A percentile compares a stretch with the other conserved stretches of the same genome.
These are phyloP conservation scores for Pseudococcus longispinus DNA, from an alignment of 2,888 invertebrate species.

Conservation along the genomic window DNA sequence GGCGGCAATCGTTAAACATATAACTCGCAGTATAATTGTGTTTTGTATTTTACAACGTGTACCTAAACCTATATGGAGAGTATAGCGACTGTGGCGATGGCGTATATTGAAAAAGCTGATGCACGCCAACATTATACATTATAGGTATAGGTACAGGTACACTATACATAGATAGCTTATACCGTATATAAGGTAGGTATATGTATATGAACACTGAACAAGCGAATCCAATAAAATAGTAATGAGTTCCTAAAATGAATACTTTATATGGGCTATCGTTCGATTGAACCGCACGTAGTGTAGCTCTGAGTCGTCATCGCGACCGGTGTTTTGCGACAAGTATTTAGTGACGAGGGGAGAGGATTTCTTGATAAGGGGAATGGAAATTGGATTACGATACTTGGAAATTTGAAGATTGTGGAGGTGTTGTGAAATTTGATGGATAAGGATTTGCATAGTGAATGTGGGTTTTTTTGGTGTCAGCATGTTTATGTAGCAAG, in stretches of 20 bases:
- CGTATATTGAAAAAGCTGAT: conserved; percentile 6
- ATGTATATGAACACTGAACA: neutral
- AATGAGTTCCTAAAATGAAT: neutral
- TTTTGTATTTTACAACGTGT: neutral
- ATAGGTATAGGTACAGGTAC: neutral
- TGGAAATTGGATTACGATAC: too few species aligned
- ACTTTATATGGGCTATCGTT: neutral
- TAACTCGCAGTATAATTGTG: neutral
- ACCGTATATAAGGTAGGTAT: neutral
- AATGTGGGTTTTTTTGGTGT: too few species aligned
- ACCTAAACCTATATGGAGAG: neutral
- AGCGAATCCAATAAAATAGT: neutral
- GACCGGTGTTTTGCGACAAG: neutral
- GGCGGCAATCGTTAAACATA: neutral
- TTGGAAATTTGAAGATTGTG: too few species aligned
- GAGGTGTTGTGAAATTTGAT: too few species aligned
- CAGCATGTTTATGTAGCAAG: too few species aligned
- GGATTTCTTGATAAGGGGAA: neutral
- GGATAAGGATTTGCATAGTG: too few species aligned
- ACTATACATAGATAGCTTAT: neutral
- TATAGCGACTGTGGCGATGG: neutral
- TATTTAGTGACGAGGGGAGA: neutral
- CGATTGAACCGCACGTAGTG: neutral
- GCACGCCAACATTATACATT: neutral
- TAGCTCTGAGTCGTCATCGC: neutral